These are phyloP conservation scores for Trissolcus japonicus DNA, from an alignment of 2,888 invertebrate species.

Conservation along the genomic window DNA sequence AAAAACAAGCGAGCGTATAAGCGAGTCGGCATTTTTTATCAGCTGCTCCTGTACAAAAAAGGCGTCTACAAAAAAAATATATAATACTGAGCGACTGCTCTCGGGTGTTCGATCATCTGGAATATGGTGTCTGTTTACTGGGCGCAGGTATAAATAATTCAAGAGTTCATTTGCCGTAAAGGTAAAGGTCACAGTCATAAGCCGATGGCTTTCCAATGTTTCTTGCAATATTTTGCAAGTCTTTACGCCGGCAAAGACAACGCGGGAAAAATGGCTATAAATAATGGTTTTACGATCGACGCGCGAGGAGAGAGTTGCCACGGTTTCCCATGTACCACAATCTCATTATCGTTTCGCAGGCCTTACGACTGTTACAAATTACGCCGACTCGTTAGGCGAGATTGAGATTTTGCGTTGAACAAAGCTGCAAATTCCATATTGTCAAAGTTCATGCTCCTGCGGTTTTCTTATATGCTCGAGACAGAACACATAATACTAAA, in stretches of 20 bases:
- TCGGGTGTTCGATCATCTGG: conserved; percentile 36
- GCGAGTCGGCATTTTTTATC: conserved; percentile 30
- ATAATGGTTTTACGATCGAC: conserved; percentile 62
- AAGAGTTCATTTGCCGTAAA: conserved; percentile 39
- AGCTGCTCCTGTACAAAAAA: conserved; percentile 18
- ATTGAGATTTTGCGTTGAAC: conserved; percentile 24
- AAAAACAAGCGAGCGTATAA: conserved; percentile 12
- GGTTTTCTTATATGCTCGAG: conserved; percentile 1
- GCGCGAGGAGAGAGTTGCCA: conserved; percentile 5
- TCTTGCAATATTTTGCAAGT: conserved; percentile 45
- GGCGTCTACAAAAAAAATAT: conserved; percentile 23
- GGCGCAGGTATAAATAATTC: conserved; percentile 49
- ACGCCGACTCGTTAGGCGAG: conserved; percentile 25
- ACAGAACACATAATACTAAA: conserved; percentile 2
- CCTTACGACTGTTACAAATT: conserved; percentile 32
- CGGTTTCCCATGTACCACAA: conserved; percentile 34
- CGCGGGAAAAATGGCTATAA: conserved; percentile 63
- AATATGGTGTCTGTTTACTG: conserved; percentile 35
- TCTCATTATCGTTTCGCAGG: conserved; percentile 44
- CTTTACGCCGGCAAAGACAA: conserved; percentile 57
- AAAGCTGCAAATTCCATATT: conserved; percentile 11
- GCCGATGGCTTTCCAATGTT: conserved; percentile 45
- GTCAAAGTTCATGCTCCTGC: conserved; percentile 4
- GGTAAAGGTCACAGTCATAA: conserved; percentile 54
- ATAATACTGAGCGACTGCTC: not conserved